phyloP scores from a whole-genome alignment of 30 jellyfish, hydroid and myxozoan species.

The Hydractinia symbiolongicarpus region DNA sequence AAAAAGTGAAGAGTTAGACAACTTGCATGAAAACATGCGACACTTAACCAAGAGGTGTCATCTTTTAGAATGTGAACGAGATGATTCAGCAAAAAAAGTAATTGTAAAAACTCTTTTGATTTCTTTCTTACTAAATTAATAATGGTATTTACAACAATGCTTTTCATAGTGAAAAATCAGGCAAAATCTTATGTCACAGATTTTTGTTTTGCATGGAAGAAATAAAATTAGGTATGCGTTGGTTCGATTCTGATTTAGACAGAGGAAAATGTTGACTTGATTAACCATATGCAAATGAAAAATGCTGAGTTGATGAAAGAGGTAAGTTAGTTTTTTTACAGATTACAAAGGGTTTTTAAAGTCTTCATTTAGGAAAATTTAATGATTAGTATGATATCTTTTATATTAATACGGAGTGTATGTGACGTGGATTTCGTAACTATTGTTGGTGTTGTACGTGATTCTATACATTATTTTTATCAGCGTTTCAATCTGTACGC shows the following conservation, averaged over 20 bases:
- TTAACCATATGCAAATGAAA: neutral
- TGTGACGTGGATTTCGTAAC: too few relatives aligned
- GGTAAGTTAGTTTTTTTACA: neutral
- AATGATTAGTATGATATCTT: too few relatives aligned
- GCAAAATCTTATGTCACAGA: too few relatives aligned
- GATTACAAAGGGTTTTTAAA: too few relatives aligned
- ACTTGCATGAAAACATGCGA: constrained; percentile 12
- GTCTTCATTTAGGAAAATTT: too few relatives aligned
- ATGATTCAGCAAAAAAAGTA: constrained; percentile 52
- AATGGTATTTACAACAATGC: neutral
- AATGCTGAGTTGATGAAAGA: neutral
- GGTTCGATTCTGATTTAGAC: neutral
- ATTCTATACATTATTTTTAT: too few relatives aligned
- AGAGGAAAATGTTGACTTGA: neutral
- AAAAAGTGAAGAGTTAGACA: constrained; percentile 60
- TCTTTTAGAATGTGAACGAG: constrained; percentile 42
- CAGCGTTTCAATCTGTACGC: too few relatives aligned
- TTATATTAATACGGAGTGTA: too few relatives aligned
- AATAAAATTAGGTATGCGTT: neutral
- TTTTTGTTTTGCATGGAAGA: neutral
- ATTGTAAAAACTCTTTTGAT: neutral
- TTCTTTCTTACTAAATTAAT: neutral
- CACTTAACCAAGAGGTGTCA: constrained; percentile 46
- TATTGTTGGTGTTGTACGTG: too few relatives aligned
- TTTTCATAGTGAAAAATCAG: too few relatives aligned